Evolutionary conservation across 1,140 invertebrate genomes (phyloP), one percentile per base, ranked within the genome.

Genomic region (Heliconius melpomene): DNA sequence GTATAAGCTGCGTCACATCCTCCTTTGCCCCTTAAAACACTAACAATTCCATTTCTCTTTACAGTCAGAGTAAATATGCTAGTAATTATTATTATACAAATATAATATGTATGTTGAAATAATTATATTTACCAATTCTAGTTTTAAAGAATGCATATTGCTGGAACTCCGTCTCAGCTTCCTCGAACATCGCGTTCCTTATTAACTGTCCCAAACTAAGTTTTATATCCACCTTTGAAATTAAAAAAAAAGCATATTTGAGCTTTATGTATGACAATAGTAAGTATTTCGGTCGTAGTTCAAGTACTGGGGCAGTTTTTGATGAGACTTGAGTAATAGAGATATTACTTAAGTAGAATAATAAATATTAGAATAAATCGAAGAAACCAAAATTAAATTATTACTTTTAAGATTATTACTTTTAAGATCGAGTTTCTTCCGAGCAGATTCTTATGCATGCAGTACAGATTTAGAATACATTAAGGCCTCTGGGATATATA

Each of bases 101-200:
- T 23, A 11, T 23, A n/a, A 57, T n/a, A 8, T 23, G 7, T 23
- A 8, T 23, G 2, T 23, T 23, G 1, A 57, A 57, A 57, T n/a
- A 11, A 57, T 57, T 11, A 23, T 23, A 57, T 79, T 87, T 82
- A 91, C 96, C 96, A 84, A 99, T 98, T 84, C 97, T 96, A 1
- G 98, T 99, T 89, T 99, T 98, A 93, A 99, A 99, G 94, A 99
- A 99, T 1, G 99, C 98, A 92, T 98, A 98, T 86, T 98, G 98
- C 86, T 99, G 98, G 92, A 99, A 99, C 89, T 99, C 98, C 0
- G 98, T 97, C 86, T 99, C 98, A 0, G 98, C 98, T 92, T 99
- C 99, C 91, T 99, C 98, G 91, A 99, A 99, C 89, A 99, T 96
- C 7, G 98, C 97, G 93, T 99, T 99, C 26, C 98, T 96, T 57